Evolutionary conservation across 2,113 vertebrate species (phyloP), one percentile per base, ranked within the genome.

Genomic region (Gobius niger): DNA sequence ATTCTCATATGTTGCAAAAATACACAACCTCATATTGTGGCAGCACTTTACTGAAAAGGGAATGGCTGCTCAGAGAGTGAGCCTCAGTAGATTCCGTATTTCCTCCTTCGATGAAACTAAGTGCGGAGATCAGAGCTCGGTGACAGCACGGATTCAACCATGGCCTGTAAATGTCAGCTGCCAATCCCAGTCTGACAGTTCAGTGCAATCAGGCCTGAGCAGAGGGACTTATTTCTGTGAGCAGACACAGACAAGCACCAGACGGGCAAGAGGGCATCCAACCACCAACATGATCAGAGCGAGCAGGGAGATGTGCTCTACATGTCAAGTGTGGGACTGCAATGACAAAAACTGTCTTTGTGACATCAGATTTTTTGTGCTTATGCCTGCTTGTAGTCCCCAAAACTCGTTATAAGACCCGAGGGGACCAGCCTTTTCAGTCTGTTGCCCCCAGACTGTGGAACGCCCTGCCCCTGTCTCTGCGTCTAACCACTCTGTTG

Each of bases 91-190:
- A 73, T 49, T 60, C 67, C 52, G 24, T 50, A 63, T 72, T 67
- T 74, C 60, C 0, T 16, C 68, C 66, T 69, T 66, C 75, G 67
- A 68, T 79, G 67, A 72, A 70, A 73, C 12, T n/a, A 12, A 0
- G 24, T 40, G 50, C 64, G n/a, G 65, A 19, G 52, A 40, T 56
- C 62, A 70, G 71, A 9, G 9, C 52, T 64, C 15, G n/a, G 59
- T 47, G 68, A 61, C 69, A 42, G 66, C 50, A 18, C 40, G 14
- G 62, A 73, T 76, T 71, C 52, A 18, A 69, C 75, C 66, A 51
- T 67, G 76, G 70, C 76, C 73, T 79, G 70, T 79, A 77, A 83
- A 86, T 86, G 81, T 86, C 76, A 82, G 40, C 81, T 77, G 81
- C 82, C 81, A 75, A 18, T 81, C 84, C 77, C 61, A 44, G 50